Base-by-base conservation (phyloP, 2,797 vertebrate species). In the Micropoecilia bifurca region DNA sequence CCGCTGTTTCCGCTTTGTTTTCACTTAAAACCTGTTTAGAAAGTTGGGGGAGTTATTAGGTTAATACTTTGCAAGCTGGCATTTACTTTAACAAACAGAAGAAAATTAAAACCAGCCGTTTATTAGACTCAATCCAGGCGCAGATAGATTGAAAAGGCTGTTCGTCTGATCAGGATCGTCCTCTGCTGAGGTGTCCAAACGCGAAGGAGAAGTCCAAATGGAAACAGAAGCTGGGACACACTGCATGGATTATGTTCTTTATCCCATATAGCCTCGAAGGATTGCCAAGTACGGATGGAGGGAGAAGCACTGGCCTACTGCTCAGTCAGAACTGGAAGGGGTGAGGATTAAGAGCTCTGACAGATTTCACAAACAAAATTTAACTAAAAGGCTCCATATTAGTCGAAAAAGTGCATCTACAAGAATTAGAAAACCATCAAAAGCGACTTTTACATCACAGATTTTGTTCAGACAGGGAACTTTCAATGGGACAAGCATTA, bases 321-420 rank as follows among this genome's bases (percentile, higher is more conserved):
- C 74, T 57, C 39, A 79, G 78, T 84, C 66, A 84, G 57, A 1
- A 47, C 79, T 75, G 59, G 63, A 80, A 81, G 72, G 74, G 63
- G 50, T 71, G 78, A 20, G 66, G 78, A 85, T 88, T 78, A 85
- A 41, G 39, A 76, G 47, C 73, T 83, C 48, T 77, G 47, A 71
- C 57, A 79, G 6, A 25, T 79, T 61, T 73, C 72, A 81, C 53
- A 9, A 71, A 79, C 59, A 73, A 76, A 73, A 6, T 28, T 8
- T 22, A 22, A 46, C 3, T 57, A 25, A 30, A 45, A 71, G 73
- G 0, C 14, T 83, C 71, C 41, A 36, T 22, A 30, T 6, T 53
- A 45, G 25, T 33, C 8, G 6, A 66, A 36, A 13, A 80, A 36
- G 41, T 25, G 6, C 39, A 71, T 43, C 41, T 45, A 25, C 41